phyloP scores from a whole-genome alignment of 2,797 vertebrate species.

The Chelmon rostratus region DNA sequence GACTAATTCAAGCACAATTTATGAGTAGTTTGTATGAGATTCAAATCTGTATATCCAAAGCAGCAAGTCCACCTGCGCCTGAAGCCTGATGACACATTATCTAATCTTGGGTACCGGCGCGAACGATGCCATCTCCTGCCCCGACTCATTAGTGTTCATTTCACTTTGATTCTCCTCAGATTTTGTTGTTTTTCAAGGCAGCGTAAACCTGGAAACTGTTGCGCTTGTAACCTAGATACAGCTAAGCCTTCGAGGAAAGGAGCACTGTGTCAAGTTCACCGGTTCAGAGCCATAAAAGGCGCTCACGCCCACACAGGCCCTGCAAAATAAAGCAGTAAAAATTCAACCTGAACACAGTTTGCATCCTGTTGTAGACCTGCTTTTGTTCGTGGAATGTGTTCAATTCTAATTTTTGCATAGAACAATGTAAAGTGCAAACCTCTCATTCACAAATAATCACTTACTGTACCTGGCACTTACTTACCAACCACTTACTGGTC shows the following conservation, averaged over 20 bases:
- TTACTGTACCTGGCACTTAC: slow-evolving; percentile 41
- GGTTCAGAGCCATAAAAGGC: slow-evolving; percentile 70
- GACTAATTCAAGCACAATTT: neutral
- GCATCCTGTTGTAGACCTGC: slow-evolving; percentile 4
- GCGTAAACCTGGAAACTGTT: slow-evolving; percentile 42
- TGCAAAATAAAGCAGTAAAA: slow-evolving; percentile 66
- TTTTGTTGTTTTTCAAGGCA: slow-evolving; percentile 31
- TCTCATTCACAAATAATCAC: slow-evolving; percentile 70
- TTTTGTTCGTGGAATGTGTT: slow-evolving; percentile 22
- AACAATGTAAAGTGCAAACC: slow-evolving; percentile 56
- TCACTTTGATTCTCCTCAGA: slow-evolving; percentile 16
- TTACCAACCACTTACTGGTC: slow-evolving; percentile 38
- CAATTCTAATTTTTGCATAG: slow-evolving; percentile 32
- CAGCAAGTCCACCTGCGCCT: neutral
- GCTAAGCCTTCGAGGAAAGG: slow-evolving; percentile 72
- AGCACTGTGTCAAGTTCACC: slow-evolving; percentile 72
- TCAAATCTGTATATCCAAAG: slow-evolving; percentile 11
- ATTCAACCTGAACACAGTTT: slow-evolving; percentile 44
- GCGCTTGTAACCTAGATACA: slow-evolving; percentile 69
- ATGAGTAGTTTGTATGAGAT: neutral
- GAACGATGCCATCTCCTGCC: slow-evolving; percentile 18
- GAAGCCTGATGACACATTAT: slow-evolving; percentile 15
- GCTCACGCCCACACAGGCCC: slow-evolving; percentile 55
- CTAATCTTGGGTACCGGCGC: slow-evolving; percentile 19
- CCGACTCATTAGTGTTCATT: slow-evolving; percentile 40